These are phyloP conservation scores for Potamilus streckersoni DNA, from an alignment of 1,140 invertebrate species.

Conservation along the genomic window DNA sequence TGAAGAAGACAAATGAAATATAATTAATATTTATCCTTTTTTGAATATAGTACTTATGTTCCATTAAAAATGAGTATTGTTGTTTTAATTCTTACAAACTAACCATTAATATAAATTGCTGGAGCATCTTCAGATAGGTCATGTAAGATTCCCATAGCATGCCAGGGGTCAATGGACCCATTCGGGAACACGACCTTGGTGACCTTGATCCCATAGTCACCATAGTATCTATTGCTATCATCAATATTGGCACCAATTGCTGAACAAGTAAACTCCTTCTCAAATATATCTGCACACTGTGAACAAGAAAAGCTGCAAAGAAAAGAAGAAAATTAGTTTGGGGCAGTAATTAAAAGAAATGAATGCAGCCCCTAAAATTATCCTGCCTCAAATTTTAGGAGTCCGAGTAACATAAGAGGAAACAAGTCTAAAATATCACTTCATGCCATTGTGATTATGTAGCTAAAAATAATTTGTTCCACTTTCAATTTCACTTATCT, in stretches of 20 bases:
- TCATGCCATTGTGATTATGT: too few species aligned
- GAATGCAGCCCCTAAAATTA: too few species aligned
- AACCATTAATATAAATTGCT: conserved; percentile 65
- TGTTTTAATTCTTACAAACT: conserved; percentile 8
- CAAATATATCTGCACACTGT: conserved; percentile 87
- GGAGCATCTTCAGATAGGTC: conserved; percentile 54
- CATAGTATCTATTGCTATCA: conserved; percentile 85
- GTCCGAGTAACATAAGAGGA: too few species aligned
- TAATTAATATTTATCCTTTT: background rate
- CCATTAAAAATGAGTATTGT: background rate
- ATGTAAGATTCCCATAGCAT: conserved; percentile 76
- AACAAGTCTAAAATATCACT: too few species aligned
- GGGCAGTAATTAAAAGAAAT: background rate
- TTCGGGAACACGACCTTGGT: conserved; percentile 87
- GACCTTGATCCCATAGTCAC: conserved; percentile 78
- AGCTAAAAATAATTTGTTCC: too few species aligned
- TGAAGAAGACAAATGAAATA: background rate
- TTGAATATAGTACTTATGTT: background rate
- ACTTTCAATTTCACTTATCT: too few species aligned
- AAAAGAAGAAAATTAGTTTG: background rate
- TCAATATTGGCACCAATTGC: conserved; percentile 75
- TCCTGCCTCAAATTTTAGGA: too few species aligned
- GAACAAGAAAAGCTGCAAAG: conserved; percentile 79
- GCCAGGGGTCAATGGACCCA: conserved; percentile 94
- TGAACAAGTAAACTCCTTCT: conserved; percentile 72